These are phyloP conservation scores for Heloderma charlesbogerti DNA, from an alignment of 2,113 vertebrate genomes.

Conservation along the genomic window DNA sequence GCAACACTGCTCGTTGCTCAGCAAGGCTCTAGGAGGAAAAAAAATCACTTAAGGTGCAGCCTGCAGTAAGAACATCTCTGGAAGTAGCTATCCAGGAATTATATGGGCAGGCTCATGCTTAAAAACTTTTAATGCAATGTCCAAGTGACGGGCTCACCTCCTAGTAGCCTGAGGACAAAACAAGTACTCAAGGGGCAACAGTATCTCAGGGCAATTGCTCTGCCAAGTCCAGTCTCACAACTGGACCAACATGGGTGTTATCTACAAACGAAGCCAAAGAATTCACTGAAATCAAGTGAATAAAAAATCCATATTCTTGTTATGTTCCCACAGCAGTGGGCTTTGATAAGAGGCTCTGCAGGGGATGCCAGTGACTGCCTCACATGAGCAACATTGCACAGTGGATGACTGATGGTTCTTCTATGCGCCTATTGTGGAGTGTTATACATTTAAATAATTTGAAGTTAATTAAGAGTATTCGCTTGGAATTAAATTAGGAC, in stretches of 20 bases:
- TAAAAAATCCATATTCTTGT: background rate
- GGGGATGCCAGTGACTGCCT: background rate
- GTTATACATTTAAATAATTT: constrained; percentile 78
- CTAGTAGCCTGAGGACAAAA: background rate
- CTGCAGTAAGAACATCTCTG: background rate
- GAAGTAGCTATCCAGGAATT: background rate
- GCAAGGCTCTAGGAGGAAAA: background rate
- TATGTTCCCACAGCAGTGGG: background rate
- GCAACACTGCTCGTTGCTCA: background rate
- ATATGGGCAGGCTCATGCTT: background rate
- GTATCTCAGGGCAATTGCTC: background rate
- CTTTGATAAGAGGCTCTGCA: background rate
- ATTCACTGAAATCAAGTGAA: background rate
- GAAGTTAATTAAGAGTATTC: constrained; percentile 84
- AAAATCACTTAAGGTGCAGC: background rate
- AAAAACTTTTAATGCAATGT: background rate
- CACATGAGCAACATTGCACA: background rate
- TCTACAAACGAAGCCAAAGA: background rate
- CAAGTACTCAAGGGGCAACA: background rate
- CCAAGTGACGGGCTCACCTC: background rate
- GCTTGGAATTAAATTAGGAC: constrained; percentile 80
- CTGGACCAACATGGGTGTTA: background rate
- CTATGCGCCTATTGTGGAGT: constrained; percentile 40
- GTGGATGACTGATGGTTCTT: constrained; percentile 1
- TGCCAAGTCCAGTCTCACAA: background rate